Conservation (phyloP, 2,113 vertebrate species). For the Chlorodrepanis virens region DNA sequence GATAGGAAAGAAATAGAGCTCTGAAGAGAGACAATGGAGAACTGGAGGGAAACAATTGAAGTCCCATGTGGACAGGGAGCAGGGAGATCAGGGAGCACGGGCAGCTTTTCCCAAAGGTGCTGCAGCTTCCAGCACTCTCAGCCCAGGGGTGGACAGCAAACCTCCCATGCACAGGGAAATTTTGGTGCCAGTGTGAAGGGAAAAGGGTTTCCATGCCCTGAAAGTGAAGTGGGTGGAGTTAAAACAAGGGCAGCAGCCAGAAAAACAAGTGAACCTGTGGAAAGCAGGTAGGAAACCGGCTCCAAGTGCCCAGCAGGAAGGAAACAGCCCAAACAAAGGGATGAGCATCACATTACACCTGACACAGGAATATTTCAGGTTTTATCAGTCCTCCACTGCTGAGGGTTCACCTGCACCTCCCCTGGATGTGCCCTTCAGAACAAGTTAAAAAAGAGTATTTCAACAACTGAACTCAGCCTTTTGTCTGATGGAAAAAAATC, state of each 20-base stretch:
- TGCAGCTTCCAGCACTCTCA: neutral
- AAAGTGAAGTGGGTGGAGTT: neutral
- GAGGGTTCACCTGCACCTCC: neutral
- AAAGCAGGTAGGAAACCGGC: neutral
- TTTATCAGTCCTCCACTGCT: neutral
- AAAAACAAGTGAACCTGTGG: neutral
- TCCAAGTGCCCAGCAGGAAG: neutral
- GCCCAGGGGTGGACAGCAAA: neutral
- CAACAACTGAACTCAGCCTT: neutral
- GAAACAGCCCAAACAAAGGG: neutral
- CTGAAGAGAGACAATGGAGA: constrained; percentile 20
- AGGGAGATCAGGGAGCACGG: neutral
- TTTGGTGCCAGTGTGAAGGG: fast-evolving
- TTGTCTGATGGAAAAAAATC: neutral
- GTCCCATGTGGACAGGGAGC: neutral
- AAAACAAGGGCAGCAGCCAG: neutral
- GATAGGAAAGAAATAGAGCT: constrained; percentile 43
- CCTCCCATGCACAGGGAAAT: fast-evolving
- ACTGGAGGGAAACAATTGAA: neutral
- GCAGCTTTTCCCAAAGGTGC: neutral
- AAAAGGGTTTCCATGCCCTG: neutral
- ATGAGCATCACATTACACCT: neutral
- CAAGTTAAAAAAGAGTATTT: neutral
- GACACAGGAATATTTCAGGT: neutral
- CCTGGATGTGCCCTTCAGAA: neutral